Evolutionary conservation across 2,797 vertebrate species (phyloP).

Genomic region (Mormyrus hasselquistii): DNA sequence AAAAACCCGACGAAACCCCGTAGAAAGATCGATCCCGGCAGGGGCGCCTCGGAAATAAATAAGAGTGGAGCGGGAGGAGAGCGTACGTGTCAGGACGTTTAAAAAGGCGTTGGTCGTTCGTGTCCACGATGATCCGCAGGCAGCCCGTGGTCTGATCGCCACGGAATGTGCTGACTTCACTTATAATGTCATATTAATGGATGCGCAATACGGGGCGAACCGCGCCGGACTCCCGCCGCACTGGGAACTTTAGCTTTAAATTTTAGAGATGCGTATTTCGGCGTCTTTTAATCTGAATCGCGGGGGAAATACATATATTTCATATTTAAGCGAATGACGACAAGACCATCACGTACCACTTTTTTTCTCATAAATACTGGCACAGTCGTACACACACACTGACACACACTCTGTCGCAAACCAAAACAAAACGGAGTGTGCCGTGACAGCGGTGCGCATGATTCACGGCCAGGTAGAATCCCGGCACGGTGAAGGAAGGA

Average conservation of each 20-base stretch:
- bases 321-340: background rate
- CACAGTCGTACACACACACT: background rate
- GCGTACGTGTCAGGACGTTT: slow-evolving; percentile 18
- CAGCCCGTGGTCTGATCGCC: background rate
- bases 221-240: background rate
- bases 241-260: background rate
- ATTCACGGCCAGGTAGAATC: slow-evolving; percentile 55
- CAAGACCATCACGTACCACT: background rate
- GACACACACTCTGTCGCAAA: slow-evolving; percentile 9
- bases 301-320: background rate
- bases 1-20: background rate
- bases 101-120: slow-evolving; percentile 7
- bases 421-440: slow-evolving; percentile 40
- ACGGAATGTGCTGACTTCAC: slow-evolving; percentile 2
- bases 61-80: slow-evolving; percentile 1
- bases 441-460: slow-evolving; percentile 46
- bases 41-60: background rate
- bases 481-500: slow-evolving; percentile 21
- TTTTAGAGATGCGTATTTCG: background rate
- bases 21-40: background rate
- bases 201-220: background rate
- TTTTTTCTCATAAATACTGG: slow-evolving; percentile 12
- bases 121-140: slow-evolving; percentile 13
- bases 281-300: background rate
- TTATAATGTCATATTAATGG: slow-evolving; percentile 7